Evolutionary conservation across 2,888 invertebrate species (phyloP), one percentile per base, ranked within the genome.

Genomic region (Cantharis rustica): DNA sequence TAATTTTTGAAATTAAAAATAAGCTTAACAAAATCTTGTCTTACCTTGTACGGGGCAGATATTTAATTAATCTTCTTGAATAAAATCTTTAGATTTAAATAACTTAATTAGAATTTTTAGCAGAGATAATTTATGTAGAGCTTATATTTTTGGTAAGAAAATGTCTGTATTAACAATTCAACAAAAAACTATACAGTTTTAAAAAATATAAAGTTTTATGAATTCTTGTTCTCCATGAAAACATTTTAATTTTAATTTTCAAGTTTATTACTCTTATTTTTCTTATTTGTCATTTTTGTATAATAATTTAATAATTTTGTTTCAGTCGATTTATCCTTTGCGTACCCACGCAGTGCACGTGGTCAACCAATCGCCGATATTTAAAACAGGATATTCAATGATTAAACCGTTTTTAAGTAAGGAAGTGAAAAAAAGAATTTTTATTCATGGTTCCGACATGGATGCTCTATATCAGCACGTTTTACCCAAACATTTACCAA

Each of bases 351-450:
- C 94, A 0, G 91, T 96, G 75, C 95, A 96, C 87, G 91, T 96
- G 71, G 90, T 95, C 47, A 93, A 95, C 86, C 94, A 95, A 85
- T 93, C 95, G 0, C 95, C 95, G 94, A 88, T 94, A 4, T 95
- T 95, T 85, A 95, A 95, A 86, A 92, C 93, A 79, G 92, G 94
- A 71, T 95, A 93, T 86, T 92, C 91, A 79, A 91, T 95, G 15
- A 95, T 95, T 87, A 95, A 94, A 82, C 95, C 95, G 0, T 89
- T 96, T 27, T 88, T 96, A 20, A 93, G 92, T 84, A 87, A 91
- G 0, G 86, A 90, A 47, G 95, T 95, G 94, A 90, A 90, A 13
- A 90, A 93, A 17, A 89, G 88, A 31, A 86, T 91, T 1, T 90
- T 86, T 80, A 93, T 94, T 87, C 96, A 96, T 86, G 95, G 95